phyloP scores from a whole-genome alignment of 2,888 invertebrate genomes.

The Hemicrepidius hirtus region DNA sequence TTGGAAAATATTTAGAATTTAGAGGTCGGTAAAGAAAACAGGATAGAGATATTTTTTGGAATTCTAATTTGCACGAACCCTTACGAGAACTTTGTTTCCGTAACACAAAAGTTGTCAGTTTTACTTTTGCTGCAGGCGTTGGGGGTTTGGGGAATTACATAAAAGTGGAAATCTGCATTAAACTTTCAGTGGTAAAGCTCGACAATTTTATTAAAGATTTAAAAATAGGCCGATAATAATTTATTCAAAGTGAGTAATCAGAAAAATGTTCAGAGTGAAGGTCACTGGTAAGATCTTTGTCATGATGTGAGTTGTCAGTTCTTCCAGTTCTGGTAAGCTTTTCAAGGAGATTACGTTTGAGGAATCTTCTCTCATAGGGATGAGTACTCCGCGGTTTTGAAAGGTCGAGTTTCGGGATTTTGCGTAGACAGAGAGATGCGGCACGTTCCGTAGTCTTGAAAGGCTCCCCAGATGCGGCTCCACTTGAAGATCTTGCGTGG shows the following conservation, averaged over 20 bases:
- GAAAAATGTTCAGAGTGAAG: background rate
- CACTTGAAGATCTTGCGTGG: conserved; percentile 34
- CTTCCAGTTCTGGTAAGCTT: conserved; percentile 34
- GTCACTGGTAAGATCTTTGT: conserved; percentile 1
- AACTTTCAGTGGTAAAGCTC: background rate
- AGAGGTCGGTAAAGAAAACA: background rate
- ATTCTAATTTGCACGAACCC: background rate
- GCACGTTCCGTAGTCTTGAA: conserved; percentile 37
- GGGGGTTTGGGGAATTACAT: conserved; percentile 6
- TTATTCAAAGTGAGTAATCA: background rate
- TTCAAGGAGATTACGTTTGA: conserved; percentile 39
- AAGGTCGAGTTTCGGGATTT: conserved; percentile 35
- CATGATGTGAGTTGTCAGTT: conserved; percentile 16
- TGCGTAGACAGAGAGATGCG: conserved; percentile 32
- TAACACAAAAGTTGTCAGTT: too few species aligned
- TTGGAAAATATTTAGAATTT: background rate
- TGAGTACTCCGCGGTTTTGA: conserved; percentile 37
- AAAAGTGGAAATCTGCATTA: background rate
- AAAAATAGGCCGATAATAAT: too few species aligned
- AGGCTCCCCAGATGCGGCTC: conserved; percentile 29
- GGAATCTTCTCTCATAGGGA: conserved; percentile 33
- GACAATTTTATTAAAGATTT: conserved; percentile 1
- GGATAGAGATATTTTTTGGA: background rate
- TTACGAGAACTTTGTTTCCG: background rate
- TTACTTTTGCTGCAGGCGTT: too few species aligned